phyloP scores from a whole-genome alignment of 1,140 invertebrate genomes.

The Platyscapa corneri region DNA sequence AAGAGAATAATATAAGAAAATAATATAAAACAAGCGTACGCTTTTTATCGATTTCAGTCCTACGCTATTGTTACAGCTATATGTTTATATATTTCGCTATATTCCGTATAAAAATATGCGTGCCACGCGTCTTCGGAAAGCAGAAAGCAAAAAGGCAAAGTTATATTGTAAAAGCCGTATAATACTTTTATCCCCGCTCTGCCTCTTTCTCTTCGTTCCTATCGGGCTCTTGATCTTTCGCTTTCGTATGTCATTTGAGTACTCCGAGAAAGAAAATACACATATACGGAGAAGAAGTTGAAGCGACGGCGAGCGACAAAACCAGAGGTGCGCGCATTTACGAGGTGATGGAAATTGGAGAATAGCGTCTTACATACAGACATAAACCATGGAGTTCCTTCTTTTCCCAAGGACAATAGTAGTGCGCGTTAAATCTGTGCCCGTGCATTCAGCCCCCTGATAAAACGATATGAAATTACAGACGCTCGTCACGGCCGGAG shows the following conservation, averaged over 20 bases:
- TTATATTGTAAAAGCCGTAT: background rate
- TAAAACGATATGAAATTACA: background rate
- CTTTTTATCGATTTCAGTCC: background rate
- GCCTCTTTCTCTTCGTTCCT: background rate
- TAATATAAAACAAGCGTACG: background rate
- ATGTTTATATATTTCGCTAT: too few relatives aligned
- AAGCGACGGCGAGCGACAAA: background rate
- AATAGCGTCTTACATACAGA: background rate
- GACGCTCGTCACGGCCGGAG: too few relatives aligned
- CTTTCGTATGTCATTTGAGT: background rate
- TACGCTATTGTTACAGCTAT: too few relatives aligned
- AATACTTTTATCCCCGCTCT: background rate
- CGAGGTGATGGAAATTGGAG: slow-evolving; percentile 9
- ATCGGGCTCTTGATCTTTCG: too few relatives aligned
- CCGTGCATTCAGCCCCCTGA: background rate
- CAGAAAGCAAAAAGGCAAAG: background rate
- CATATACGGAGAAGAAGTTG: too few relatives aligned
- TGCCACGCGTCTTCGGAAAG: background rate
- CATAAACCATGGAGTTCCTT: background rate
- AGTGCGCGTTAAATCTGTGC: background rate
- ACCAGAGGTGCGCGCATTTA: background rate
- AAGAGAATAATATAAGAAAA: too few relatives aligned
- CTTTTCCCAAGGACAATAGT: background rate
- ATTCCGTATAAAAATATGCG: background rate
- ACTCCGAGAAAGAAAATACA: background rate